Percentiles rank a stretch among this genome's conserved stretches.
Conservation (phyloP, 2,797 vertebrate genomes). For the Clarias laeviceps region DNA sequence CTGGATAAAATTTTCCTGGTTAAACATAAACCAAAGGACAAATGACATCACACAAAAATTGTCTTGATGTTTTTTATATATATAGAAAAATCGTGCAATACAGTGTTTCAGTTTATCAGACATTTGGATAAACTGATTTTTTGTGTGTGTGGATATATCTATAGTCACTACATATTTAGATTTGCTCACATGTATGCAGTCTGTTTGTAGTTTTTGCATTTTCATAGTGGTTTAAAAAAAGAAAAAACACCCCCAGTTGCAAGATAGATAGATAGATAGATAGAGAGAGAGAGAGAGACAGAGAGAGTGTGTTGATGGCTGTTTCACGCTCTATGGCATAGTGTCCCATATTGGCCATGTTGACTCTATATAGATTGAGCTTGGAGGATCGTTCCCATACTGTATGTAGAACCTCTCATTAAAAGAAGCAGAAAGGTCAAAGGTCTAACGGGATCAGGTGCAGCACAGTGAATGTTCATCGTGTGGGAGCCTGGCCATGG, state of each 20-base stretch:
- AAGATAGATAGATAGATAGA: constrained; percentile 56
- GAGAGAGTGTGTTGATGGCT: constrained; percentile 57
- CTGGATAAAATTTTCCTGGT: not conserved
- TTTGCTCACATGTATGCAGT: constrained; percentile 80
- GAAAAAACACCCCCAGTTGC: constrained; percentile 64
- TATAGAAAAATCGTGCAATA: constrained; percentile 84
- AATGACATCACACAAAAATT: constrained; percentile 72
- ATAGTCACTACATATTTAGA: constrained; percentile 79
- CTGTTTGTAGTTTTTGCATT: constrained; percentile 73
- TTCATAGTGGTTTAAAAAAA: constrained; percentile 64
- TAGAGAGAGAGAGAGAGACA: too few relatives aligned
- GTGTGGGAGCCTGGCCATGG: constrained; percentile 51
- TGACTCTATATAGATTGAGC: constrained; percentile 51
- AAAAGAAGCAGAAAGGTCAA: constrained; percentile 67
- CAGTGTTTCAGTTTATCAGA: constrained; percentile 82
- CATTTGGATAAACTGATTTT: constrained; percentile 81
- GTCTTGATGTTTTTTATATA: constrained; percentile 65
- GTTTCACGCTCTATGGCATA: constrained; percentile 60
- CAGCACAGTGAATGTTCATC: constrained; percentile 75
- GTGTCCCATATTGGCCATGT: constrained; percentile 58
- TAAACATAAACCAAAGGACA: constrained; percentile 54
- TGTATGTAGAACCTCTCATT: constrained; percentile 68
- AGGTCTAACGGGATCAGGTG: constrained; percentile 61
- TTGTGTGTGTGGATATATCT: constrained; percentile 75
- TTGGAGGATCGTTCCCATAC: constrained; percentile 49